Base-by-base conservation (phyloP, 2,888 invertebrate genomes). In the Meghimatium bilineatum region DNA sequence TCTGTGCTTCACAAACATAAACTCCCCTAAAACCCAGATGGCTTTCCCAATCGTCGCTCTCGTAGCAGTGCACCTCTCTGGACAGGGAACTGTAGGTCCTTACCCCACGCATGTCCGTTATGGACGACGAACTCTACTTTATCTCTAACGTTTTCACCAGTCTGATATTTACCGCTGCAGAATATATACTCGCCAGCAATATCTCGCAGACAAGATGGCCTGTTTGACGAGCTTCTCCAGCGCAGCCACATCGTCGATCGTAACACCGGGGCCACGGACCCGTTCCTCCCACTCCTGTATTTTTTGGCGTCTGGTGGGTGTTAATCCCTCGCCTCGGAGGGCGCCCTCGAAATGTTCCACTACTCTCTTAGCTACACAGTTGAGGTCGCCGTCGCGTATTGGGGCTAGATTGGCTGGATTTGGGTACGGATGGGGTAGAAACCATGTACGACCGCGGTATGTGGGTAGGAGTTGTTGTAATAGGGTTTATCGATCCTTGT, bases 241-340 rank as follows among this genome's bases (percentile, higher is more conserved):
- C 8, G 5, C 60, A 5, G 77, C 60, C 32, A 77, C 77, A 77
- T 77, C 60, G 23, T 14, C 36, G 26, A 60, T n/a, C 56, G 77
- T 32, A 34, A 38, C 78, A 1, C 66, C 63, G 1, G 66, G 8
- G 38, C 34, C 29, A 49, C 32, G 66, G 20, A 66, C 49, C n/a
- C 66, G 38, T 67, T 26, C 44, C 49, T 79, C 32, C 79, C 67
- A 66, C 63, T 67, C 67, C 66, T 79, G 66, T 79, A 67, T 49
- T 49, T 67, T 79, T 29, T 44, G 66, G 32, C 67, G 71, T 69
- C 63, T 74, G 26, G 75, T 20, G 75, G 49, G 56, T 36, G 49
- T 75, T 32, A 75, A 32, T 49, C 56, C 75, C 75, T 52, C 56
- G 49, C 75, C 75, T 56, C 75, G 14, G 26, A 75, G 26, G 8